phyloP scores from a whole-genome alignment of 2,113 vertebrate genomes.

The Calonectris borealis region DNA sequence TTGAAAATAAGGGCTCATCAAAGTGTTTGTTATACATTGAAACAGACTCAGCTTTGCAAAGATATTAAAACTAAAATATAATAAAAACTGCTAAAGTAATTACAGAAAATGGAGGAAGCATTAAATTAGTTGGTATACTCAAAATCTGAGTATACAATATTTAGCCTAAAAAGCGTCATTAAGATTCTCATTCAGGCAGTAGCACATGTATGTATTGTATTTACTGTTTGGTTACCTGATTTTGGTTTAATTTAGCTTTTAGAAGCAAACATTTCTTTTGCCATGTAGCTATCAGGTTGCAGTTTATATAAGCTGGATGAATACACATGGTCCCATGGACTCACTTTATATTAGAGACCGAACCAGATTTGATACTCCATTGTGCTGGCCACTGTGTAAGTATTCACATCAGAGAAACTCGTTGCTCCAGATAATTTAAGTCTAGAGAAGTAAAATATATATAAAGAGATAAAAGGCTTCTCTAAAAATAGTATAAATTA shows the following conservation, averaged over 20 bases:
- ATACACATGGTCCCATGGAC: neutral
- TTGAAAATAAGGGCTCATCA: slow-evolving; percentile 36
- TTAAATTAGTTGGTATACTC: neutral
- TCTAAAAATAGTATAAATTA: neutral
- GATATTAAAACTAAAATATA: slow-evolving; percentile 1
- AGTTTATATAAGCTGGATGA: neutral
- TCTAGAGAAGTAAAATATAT: neutral
- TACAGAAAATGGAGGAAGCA: slow-evolving; percentile 6
- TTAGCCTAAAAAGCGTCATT: neutral
- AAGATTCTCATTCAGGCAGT: neutral
- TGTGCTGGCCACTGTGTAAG: neutral
- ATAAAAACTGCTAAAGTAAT: neutral
- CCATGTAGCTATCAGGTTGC: neutral
- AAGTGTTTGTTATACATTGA: neutral
- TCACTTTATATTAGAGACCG: neutral
- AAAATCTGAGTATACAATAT: neutral
- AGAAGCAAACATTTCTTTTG: neutral
- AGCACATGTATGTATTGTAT: neutral
- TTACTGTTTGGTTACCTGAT: neutral
- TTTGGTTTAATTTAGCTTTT: neutral
- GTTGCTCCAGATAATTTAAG: neutral
- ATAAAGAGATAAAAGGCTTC: neutral
- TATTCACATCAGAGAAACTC: neutral
- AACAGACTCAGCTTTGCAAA: neutral
- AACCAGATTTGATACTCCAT: neutral